phyloP scores from a whole-genome alignment of 1,140 invertebrate genomes.

The Mamestra configurata region DNA sequence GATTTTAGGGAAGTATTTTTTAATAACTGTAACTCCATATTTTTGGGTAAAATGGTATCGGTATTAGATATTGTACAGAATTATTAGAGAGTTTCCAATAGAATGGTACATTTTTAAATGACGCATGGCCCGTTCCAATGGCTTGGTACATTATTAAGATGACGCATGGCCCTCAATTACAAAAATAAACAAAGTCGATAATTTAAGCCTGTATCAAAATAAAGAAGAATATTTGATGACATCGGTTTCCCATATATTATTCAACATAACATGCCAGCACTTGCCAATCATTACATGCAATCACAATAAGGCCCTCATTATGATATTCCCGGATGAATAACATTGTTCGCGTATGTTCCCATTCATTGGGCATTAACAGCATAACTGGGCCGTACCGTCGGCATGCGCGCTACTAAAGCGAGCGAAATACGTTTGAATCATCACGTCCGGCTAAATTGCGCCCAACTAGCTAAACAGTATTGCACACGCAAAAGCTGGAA shows the following conservation, averaged over 20 bases:
- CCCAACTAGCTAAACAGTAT: conserved; percentile 35
- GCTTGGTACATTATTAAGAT: no score
- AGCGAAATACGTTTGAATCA: conserved; percentile 28
- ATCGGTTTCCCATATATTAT: no score
- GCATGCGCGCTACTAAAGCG: conserved; percentile 1
- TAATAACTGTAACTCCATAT: conserved; percentile 6
- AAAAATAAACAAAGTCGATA: no score
- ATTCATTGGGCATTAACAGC: conserved; percentile 22
- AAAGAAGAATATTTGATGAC: no score
- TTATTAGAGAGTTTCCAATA: no score
- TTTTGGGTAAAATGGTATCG: background rate
- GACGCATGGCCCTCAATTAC: no score
- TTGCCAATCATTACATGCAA: background rate
- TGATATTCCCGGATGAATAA: conserved; percentile 31
- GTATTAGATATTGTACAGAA: no score
- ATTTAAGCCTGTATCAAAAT: no score
- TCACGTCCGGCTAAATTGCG: conserved; percentile 39
- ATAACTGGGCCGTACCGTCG: conserved; percentile 10
- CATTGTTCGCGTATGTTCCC: conserved; percentile 4
- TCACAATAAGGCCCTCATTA: conserved; percentile 12
- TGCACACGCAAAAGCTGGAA: conserved; percentile 7
- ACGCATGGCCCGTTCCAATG: no score
- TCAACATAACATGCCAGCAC: no score
- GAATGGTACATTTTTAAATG: no score
- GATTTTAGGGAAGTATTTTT: conserved; percentile 22